phyloP scores from a whole-genome alignment of 1,140 invertebrate genomes.

The Hypsibius dujardini region DNA sequence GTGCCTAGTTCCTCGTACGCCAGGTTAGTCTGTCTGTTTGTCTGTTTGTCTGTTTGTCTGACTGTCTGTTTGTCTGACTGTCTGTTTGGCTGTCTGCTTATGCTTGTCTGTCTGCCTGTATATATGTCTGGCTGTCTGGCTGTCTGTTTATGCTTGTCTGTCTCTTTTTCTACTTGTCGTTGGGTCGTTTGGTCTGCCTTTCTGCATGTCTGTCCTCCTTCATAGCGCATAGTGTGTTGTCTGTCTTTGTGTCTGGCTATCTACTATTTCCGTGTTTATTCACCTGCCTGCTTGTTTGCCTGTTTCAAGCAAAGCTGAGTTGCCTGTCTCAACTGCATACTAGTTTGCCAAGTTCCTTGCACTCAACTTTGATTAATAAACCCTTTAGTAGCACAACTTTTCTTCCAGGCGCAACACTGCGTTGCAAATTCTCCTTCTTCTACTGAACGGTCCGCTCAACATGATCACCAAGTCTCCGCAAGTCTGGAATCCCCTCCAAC shows the following conservation, averaged over 20 bases:
- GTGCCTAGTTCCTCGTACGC: constrained; percentile 1
- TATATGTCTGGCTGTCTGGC: not conserved
- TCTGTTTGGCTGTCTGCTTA: too few species aligned
- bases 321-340: too few species aligned
- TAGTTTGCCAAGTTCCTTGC: not conserved
- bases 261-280: too few species aligned
- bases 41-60: not conserved
- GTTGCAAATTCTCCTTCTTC: not conserved
- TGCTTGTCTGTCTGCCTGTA: not conserved
- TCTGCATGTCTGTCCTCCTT: too few species aligned
- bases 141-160: too few species aligned
- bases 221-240: too few species aligned
- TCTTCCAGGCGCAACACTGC: not conserved
- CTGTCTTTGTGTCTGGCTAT: too few species aligned
- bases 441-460: not conserved
- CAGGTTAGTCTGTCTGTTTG: not conserved
- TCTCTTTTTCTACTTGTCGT: too few species aligned
- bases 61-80: too few species aligned
- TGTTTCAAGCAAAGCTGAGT: too few species aligned
- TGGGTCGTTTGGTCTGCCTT: too few species aligned
- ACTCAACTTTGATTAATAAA: not conserved
- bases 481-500: not conserved
- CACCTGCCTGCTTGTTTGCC: too few species aligned
- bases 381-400: not conserved
- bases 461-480: not conserved